phyloP scores from a whole-genome alignment of 1,140 invertebrate genomes.

The Melanaphis sacchari region DNA sequence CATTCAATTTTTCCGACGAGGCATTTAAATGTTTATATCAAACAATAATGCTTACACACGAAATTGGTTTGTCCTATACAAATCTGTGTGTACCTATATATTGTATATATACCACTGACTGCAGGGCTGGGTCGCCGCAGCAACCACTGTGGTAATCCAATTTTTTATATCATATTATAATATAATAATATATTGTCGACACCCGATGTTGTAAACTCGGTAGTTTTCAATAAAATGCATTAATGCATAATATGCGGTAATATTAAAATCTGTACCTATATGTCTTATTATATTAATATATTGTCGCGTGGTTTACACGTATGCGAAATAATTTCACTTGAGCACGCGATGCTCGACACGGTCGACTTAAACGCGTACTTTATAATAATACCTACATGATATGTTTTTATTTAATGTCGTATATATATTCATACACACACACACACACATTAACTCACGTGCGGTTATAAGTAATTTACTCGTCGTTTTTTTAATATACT shows the following conservation, averaged over 20 bases:
- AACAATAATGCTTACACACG: background rate
- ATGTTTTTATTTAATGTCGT: background rate
- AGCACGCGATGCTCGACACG: background rate
- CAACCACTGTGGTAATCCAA: background rate
- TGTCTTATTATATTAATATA: background rate
- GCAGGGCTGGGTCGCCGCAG: too few relatives aligned
- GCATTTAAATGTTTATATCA: background rate
- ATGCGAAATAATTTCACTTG: constrained; percentile 1
- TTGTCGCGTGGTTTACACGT: background rate
- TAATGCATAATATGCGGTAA: background rate
- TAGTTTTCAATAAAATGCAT: background rate
- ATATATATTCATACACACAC: background rate
- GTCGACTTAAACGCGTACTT: background rate
- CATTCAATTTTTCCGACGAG: background rate
- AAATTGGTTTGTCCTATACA: background rate
- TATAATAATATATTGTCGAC: background rate
- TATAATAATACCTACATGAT: background rate
- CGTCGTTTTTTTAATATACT: background rate
- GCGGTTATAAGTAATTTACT: background rate
- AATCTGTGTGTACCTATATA: background rate
- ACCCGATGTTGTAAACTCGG: background rate
- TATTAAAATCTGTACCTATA: background rate
- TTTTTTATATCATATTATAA: background rate
- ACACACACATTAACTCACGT: too few relatives aligned
- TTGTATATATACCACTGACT: background rate